Percentiles rank a stretch among this genome's conserved stretches.
These are phyloP conservation scores for Carabus problematicus DNA, from an alignment of 2,888 invertebrate species.

Conservation along the genomic window DNA sequence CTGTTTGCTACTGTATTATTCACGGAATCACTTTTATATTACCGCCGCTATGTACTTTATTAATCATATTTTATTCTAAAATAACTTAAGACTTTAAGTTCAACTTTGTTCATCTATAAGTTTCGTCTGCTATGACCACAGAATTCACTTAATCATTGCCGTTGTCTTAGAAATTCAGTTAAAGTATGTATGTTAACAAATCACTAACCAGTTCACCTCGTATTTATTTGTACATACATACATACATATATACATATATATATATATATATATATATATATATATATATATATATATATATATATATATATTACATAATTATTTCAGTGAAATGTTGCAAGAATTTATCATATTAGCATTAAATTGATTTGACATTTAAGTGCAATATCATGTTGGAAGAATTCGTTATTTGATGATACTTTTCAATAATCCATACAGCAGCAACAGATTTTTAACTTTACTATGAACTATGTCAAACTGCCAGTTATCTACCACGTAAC, in stretches of 20 bases:
- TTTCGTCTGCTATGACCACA: too few relatives aligned
- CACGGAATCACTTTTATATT: conserved; percentile 17
- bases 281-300: background rate
- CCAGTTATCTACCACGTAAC: background rate
- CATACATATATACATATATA: background rate
- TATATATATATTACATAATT: background rate
- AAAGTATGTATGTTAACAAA: conserved; percentile 2
- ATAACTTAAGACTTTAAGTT: background rate
- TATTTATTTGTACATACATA: background rate
- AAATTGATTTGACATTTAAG: background rate
- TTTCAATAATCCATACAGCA: conserved; percentile 26
- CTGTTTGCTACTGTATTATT: conserved; percentile 32
- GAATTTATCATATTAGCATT: background rate
- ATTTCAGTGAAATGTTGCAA: background rate
- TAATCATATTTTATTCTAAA: conserved; percentile 9
- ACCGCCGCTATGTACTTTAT: background rate
- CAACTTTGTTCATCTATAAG: background rate
- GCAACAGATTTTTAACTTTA: background rate
- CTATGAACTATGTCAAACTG: background rate
- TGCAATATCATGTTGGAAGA: background rate
- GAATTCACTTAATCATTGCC: too few relatives aligned
- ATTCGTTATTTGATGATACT: background rate
- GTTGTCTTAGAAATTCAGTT: background rate
- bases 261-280: background rate
- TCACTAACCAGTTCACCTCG: background rate